A percentile compares a stretch with the other conserved stretches of the same genome.
These are phyloP conservation scores for Ammodytes dubius DNA, from an alignment of 2,113 vertebrate species.

Conservation along the genomic window DNA sequence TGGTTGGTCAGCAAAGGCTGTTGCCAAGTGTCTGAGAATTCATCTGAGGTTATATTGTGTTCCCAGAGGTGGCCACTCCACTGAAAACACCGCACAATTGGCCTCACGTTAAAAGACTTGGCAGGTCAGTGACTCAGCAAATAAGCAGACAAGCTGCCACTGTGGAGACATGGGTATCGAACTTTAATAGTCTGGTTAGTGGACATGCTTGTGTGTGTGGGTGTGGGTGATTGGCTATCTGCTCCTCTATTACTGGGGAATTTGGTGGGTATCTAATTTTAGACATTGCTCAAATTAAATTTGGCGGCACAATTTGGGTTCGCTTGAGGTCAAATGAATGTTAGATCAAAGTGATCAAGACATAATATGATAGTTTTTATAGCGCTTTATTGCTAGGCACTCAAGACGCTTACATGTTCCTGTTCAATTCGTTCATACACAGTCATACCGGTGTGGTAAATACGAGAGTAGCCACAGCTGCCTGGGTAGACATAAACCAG, in stretches of 20 bases:
- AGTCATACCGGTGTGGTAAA: too few species aligned
- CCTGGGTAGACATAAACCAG: not conserved
- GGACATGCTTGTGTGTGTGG: not conserved
- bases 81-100: slow-evolving; percentile 5
- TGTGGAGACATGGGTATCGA: slow-evolving; percentile 9
- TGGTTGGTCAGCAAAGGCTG: slow-evolving; percentile 36
- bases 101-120: not conserved
- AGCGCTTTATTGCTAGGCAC: too few species aligned
- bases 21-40: slow-evolving; percentile 71
- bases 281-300: not conserved
- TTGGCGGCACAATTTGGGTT: not conserved
- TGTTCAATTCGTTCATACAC: too few species aligned
- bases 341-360: not conserved
- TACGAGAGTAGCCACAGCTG: too few species aligned
- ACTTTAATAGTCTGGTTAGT: not conserved
- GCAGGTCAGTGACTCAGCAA: slow-evolving; percentile 12
- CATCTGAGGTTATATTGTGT: slow-evolving; percentile 38
- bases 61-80: slow-evolving; percentile 26
- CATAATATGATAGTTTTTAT: too few species aligned
- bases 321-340: not conserved
- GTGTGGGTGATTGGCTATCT: not conserved
- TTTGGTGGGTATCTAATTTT: not conserved
- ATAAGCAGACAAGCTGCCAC: slow-evolving; percentile 25
- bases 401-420: too few species aligned
- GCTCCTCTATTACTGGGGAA: not conserved